Conservation (phyloP, 2,797 vertebrate genomes). For the Anas flavirostris region DNA sequence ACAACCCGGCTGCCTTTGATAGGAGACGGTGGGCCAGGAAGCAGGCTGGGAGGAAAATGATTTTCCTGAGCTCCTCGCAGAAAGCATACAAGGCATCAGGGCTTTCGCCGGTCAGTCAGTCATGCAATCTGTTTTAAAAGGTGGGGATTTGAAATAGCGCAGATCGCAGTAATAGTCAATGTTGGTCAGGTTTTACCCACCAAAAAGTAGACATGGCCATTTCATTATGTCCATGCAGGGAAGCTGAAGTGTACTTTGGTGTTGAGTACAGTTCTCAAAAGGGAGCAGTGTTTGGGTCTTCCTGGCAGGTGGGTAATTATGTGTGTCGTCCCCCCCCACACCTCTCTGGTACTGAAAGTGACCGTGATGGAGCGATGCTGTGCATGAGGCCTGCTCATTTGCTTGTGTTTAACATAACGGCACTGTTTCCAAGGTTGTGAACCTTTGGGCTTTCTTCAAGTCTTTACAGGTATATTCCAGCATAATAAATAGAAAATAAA, state of each 20-base stretch:
- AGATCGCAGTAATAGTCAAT: background rate
- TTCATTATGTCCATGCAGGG: background rate
- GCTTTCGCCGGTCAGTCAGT: background rate
- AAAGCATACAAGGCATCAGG: background rate
- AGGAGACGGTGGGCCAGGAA: background rate
- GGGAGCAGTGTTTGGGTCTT: background rate
- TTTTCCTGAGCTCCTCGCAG: background rate
- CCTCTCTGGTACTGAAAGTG: no score
- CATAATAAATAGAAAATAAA: background rate
- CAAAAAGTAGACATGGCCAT: rapidly evolving
- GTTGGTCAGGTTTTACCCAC: background rate
- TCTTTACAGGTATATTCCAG: background rate
- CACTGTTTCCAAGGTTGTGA: background rate
- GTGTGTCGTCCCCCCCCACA: background rate
- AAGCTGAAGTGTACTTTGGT: background rate
- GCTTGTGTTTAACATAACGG: background rate
- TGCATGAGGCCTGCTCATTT: background rate
- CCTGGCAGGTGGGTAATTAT: background rate
- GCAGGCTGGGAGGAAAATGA: background rate
- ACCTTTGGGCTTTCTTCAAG: background rate
- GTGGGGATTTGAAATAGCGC: background rate
- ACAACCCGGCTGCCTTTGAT: background rate
- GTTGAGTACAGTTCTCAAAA: background rate
- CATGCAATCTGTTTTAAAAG: background rate
- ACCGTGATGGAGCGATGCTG: no score